A percentile compares a stretch with the other conserved stretches of the same genome.
phyloP scores from a whole-genome alignment of 2,113 vertebrate species.

The Protobothrops flavoviridis region DNA sequence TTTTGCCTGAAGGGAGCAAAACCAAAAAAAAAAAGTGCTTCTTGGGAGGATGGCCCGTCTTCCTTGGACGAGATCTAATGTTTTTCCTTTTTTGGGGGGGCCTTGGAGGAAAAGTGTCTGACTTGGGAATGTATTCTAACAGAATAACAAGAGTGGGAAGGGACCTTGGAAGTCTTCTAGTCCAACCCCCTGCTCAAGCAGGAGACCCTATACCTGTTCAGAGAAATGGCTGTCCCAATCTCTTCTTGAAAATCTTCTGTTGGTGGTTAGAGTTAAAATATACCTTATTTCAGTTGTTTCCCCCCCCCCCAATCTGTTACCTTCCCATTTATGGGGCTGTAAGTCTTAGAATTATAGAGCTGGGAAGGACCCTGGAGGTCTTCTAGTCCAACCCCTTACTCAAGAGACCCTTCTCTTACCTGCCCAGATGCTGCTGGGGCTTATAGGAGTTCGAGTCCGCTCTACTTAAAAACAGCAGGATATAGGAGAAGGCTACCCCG shows the following conservation, averaged over 20 bases:
- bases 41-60: rapidly evolving
- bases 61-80: neutral
- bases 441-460: neutral
- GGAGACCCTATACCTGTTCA: neutral
- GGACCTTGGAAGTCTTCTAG: neutral
- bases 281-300: neutral
- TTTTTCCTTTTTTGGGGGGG: neutral
- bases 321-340: neutral
- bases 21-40: neutral
- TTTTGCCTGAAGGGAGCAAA: neutral
- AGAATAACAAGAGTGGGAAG: neutral
- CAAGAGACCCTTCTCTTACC: neutral
- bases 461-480: no score
- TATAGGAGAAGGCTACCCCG: neutral
- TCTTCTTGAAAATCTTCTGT: neutral
- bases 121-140: neutral
- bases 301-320: neutral
- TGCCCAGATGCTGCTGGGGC: neutral
- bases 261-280: neutral
- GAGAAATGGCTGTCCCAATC: no score
- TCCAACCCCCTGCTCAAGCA: neutral
- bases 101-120: rapidly evolving
- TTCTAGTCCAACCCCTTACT: neutral
- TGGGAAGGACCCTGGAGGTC: neutral
- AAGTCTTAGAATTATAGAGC: neutral